These are phyloP conservation scores for Enteromius afrohamiltoni DNA, from an alignment of 2,797 vertebrate genomes.

Conservation along the genomic window DNA sequence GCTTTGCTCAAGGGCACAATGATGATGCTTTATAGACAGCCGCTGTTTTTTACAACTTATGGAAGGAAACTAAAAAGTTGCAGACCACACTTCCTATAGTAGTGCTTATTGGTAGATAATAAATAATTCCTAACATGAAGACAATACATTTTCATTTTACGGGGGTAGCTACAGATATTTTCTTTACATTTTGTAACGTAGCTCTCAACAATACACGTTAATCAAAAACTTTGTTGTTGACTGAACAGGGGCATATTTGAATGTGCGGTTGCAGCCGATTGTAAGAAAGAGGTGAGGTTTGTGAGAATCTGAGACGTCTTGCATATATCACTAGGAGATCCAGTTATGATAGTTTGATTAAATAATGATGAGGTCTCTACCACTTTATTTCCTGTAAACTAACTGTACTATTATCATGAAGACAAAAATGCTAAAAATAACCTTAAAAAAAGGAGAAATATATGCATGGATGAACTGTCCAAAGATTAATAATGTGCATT, in stretches of 20 bases:
- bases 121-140: not conserved
- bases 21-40: not conserved
- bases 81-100: not conserved
- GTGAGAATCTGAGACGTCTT: too few species aligned
- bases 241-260: not conserved
- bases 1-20: constrained; percentile 25
- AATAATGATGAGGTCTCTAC: too few species aligned
- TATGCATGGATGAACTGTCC: too few species aligned
- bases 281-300: not conserved
- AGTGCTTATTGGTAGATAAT: not conserved
- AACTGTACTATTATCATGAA: too few species aligned
- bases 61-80: not conserved
- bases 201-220: not conserved
- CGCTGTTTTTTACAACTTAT: not conserved
- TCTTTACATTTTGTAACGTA: not conserved
- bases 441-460: too few species aligned
- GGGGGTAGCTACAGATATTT: not conserved
- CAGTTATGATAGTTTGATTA: too few species aligned
- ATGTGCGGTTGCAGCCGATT: not conserved
- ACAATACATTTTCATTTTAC: not conserved
- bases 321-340: too few species aligned
- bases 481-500: too few species aligned
- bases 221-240: not conserved
- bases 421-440: too few species aligned
- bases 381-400: too few species aligned